These are phyloP conservation scores for Selenia dentaria DNA, from an alignment of 2,888 invertebrate species.

Conservation along the genomic window DNA sequence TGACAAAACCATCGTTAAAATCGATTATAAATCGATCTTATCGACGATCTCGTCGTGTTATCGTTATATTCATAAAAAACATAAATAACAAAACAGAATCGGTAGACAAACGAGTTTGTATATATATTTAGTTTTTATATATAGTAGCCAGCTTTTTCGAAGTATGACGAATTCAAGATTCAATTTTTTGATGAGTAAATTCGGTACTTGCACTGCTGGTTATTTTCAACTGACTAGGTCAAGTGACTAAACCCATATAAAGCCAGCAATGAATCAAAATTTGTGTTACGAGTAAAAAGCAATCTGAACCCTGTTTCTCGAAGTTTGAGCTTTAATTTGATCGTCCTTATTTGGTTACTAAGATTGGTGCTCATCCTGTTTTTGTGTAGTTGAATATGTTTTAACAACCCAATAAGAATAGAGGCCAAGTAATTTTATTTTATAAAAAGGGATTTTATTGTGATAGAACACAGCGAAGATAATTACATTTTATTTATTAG, in stretches of 20 bases:
- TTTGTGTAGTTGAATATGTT: slow-evolving; percentile 18
- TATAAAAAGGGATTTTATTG: slow-evolving; percentile 6
- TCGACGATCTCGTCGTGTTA: no score
- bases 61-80: no score
- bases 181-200: no score
- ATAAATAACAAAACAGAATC: no score
- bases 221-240: no score
- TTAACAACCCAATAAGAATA: slow-evolving; percentile 9
- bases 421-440: slow-evolving; percentile 4
- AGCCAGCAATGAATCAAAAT: neutral
- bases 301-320: neutral
- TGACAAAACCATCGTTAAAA: no score
- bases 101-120: no score
- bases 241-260: neutral
- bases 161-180: no score
- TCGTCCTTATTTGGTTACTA: slow-evolving; percentile 13
- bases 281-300: neutral
- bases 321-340: slow-evolving; percentile 1
- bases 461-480: neutral
- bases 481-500: neutral
- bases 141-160: no score
- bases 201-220: no score
- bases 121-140: no score
- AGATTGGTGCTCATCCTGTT: slow-evolving; percentile 15
- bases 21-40: no score